Evolutionary conservation across 2,797 vertebrate genomes (phyloP).

Genomic region (Gambelia wislizenii): DNA sequence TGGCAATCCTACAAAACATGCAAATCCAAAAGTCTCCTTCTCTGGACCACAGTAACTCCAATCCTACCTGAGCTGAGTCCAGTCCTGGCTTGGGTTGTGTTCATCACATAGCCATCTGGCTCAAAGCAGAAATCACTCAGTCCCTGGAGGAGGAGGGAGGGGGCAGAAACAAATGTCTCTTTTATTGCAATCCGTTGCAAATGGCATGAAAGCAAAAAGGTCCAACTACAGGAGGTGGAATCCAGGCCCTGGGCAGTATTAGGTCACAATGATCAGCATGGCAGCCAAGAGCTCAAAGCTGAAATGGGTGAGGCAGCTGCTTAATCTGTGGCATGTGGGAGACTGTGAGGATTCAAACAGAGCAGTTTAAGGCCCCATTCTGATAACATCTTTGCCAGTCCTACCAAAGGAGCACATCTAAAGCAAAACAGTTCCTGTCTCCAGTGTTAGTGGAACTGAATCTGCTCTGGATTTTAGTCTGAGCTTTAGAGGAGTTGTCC

Average conservation of each 20-base stretch:
- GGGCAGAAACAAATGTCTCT: background rate
- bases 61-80: conserved; percentile 87
- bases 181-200: background rate
- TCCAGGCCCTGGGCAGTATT: background rate
- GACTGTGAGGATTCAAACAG: background rate
- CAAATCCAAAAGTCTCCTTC: background rate
- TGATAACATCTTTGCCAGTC: background rate
- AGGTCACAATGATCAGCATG: background rate
- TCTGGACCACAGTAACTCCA: background rate
- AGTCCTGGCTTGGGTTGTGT: conserved; percentile 89
- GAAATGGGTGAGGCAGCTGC: background rate
- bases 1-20: background rate
- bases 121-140: conserved; percentile 93
- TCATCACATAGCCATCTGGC: conserved; percentile 88
- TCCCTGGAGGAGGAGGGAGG: conserved; percentile 76
- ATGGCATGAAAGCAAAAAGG: background rate
- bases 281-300: background rate
- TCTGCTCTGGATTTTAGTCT: no score
- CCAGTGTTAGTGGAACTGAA: background rate
- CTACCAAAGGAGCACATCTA: background rate
- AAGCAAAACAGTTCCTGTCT: background rate
- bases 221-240: background rate
- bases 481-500: no score
- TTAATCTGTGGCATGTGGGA: background rate
- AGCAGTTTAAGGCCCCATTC: background rate